Evolutionary conservation across 2,113 vertebrate genomes (phyloP).

Genomic region (Pollimyrus isidori): DNA sequence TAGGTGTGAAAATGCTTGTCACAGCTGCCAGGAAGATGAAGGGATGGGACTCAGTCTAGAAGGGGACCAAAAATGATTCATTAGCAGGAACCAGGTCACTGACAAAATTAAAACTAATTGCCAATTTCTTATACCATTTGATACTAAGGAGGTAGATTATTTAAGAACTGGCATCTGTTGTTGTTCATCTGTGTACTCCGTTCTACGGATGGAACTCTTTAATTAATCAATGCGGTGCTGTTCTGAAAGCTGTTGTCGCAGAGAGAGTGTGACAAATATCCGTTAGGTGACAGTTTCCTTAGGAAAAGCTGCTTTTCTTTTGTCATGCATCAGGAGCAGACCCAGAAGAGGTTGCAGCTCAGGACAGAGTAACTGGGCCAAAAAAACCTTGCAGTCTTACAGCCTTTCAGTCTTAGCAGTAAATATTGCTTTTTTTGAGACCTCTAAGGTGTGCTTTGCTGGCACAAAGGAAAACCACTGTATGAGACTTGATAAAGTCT

Average conservation of each 20-base stretch:
- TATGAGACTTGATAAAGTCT: background rate
- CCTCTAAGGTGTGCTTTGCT: background rate
- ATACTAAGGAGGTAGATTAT: background rate
- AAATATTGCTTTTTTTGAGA: background rate
- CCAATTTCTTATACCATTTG: background rate
- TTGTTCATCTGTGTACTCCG: background rate
- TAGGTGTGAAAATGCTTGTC: background rate
- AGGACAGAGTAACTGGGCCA: background rate
- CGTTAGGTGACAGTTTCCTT: background rate
- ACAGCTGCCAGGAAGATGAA: background rate
- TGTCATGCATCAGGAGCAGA: background rate
- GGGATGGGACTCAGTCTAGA: background rate
- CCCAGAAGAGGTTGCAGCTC: background rate
- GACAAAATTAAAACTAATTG: slow-evolving; percentile 1
- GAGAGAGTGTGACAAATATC: background rate
- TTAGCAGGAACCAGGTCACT: background rate
- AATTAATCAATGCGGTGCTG: background rate
- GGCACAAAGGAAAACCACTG: background rate
- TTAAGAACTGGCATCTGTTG: background rate
- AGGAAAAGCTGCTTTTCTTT: background rate
- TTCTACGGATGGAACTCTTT: background rate
- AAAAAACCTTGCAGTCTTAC: background rate
- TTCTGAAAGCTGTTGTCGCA: background rate
- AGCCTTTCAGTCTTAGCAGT: background rate
- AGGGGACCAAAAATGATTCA: background rate